Percentiles rank a stretch among this genome's conserved stretches.
These are phyloP conservation scores for Sparus aurata DNA, from an alignment of 2,797 vertebrate species.

Conservation along the genomic window DNA sequence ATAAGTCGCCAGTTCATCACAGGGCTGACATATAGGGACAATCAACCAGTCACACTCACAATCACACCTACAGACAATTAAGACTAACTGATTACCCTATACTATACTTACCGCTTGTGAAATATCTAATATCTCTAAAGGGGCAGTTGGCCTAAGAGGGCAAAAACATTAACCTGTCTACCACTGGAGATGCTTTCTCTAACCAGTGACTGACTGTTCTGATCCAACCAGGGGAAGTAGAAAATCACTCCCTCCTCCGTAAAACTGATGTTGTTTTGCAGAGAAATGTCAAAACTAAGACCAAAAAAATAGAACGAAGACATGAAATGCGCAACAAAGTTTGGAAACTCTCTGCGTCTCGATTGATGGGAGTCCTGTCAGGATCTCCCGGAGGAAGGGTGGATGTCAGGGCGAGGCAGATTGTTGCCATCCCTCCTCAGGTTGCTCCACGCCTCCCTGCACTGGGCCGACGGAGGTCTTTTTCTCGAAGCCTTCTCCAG, in stretches of 20 bases:
- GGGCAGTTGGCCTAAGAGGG: too few species aligned
- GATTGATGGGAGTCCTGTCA: slow-evolving; percentile 41
- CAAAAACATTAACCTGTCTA: not conserved
- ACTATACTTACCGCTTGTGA: too few species aligned
- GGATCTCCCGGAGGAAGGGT: slow-evolving; percentile 53
- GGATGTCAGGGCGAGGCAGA: slow-evolving; percentile 38
- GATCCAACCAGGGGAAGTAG: slow-evolving; percentile 7
- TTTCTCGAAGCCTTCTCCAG: slow-evolving; percentile 4
- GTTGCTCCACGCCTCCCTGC: slow-evolving; percentile 57
- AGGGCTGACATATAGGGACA: too few species aligned
- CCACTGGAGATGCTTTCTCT: not conserved
- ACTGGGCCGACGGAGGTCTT: slow-evolving; percentile 32
- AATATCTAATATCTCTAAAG: too few species aligned
- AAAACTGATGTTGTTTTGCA: slow-evolving; percentile 13
- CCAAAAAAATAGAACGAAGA: slow-evolving; percentile 8
- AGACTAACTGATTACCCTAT: too few species aligned
- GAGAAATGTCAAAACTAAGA: slow-evolving; percentile 1
- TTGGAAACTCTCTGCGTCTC: slow-evolving; percentile 31
- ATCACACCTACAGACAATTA: too few species aligned
- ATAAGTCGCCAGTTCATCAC: too few species aligned
- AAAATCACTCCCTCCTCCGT: slow-evolving; percentile 1
- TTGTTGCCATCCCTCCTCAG: slow-evolving; percentile 46
- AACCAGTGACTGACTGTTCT: slow-evolving; percentile 4
- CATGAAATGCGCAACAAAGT: slow-evolving; percentile 39
- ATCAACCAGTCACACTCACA: too few species aligned